Percentiles rank a stretch among this genome's conserved stretches.
These are phyloP conservation scores for Catagonus wagneri DNA, from an alignment of 2,113 vertebrate genomes.

Conservation along the genomic window DNA sequence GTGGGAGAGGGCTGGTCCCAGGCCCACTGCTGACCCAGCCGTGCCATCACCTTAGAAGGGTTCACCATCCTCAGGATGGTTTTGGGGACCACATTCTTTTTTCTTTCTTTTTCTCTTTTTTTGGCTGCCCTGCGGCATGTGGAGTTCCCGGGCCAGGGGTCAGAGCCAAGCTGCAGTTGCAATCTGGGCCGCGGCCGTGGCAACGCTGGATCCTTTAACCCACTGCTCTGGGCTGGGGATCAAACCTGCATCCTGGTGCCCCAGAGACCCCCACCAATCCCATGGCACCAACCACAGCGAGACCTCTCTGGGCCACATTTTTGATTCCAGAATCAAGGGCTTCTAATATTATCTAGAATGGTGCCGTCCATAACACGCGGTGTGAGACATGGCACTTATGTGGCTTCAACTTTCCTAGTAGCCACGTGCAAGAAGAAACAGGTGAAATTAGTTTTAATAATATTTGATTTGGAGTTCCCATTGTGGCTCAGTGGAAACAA, in stretches of 20 bases:
- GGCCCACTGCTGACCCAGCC: background rate
- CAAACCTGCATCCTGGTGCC: too few species aligned
- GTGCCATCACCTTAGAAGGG: background rate
- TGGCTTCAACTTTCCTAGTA: conserved; percentile 19
- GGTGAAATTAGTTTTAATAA: conserved; percentile 12
- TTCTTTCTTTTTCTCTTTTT: too few species aligned
- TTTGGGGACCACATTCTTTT: background rate
- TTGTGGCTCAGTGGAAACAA: too few species aligned
- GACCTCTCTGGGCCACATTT: background rate
- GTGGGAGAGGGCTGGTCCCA: background rate
- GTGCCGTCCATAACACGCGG: background rate
- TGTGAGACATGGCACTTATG: background rate
- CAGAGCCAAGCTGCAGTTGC: too few species aligned
- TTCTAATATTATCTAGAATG: background rate
- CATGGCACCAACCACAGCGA: too few species aligned
- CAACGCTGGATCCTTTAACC: too few species aligned
- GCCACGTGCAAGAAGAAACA: background rate
- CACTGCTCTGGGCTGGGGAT: too few species aligned
- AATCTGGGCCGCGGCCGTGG: too few species aligned
- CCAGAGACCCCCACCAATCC: too few species aligned
- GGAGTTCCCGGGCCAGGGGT: too few species aligned
- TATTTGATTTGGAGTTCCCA: too few species aligned
- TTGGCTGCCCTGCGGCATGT: too few species aligned
- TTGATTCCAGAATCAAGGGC: background rate
- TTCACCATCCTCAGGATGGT: background rate